Base-by-base conservation (phyloP, 2,888 invertebrate genomes). In the Scaptomyza polygonia region DNA sequence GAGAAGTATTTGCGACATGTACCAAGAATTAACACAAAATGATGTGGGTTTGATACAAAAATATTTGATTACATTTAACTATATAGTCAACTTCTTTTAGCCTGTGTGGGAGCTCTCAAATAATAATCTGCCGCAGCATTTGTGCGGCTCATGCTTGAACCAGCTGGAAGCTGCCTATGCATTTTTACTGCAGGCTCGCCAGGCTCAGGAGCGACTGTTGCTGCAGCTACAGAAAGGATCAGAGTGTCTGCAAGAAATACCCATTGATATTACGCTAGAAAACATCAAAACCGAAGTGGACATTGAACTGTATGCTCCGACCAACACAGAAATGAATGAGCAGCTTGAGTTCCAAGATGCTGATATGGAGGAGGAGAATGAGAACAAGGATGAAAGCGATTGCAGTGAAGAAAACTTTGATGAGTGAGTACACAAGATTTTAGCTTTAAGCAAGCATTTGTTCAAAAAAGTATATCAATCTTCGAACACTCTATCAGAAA, bases 201-300 rank as follows among this genome's bases (percentile, higher is more conserved):
- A 73, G 30, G 81, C 80, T 5, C 79, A 86, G 25, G 73, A 75
- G 8, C 74, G 82, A 49, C 73, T 89, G 18, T 30, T 82, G 44
- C 36, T 42, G 9, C 52, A 56, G 39, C 30, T 74, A 11, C 48
- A 42, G 18, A 66, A 55, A 2, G 39, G 39, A 16, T 14, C 45
- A 14, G 30, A 63, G 30, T 89, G 89, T 34, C 58, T 90, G 4
- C 72, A 85, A 6, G 90, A 90, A 51, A 66, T 83, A 2, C 83
- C 89, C 5, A 90, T 90, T 11, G 90, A 90, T 47, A 88, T 90
- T 12, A 72, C 82, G 14, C 53, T 52, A 39, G 53, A 71, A 40
- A 49, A 63, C 25, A 82, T 85, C 0, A 88, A 88, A 62, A 70
- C 77, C 3, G 89, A 89, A 59, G 3, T 73, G 3, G 79, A 85